phyloP scores from a whole-genome alignment of 2,888 invertebrate genomes.

The Ichneumoninae sp. region DNA sequence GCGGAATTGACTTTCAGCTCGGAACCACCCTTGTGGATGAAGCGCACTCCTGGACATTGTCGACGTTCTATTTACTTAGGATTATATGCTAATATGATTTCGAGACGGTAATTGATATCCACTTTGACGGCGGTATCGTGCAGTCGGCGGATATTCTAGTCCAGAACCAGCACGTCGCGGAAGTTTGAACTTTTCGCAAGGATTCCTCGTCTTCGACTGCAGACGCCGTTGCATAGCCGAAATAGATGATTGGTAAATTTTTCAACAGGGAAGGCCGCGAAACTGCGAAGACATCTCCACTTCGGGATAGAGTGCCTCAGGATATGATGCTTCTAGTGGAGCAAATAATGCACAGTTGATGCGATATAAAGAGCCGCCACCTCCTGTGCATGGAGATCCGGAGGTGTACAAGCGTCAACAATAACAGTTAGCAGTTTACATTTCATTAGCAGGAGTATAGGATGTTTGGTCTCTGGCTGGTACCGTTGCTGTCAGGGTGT shows the following conservation, averaged over 20 bases:
- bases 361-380: slow-evolving; percentile 4
- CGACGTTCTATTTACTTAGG: slow-evolving; percentile 66
- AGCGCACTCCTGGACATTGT: slow-evolving; percentile 17
- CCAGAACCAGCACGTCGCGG: not conserved
- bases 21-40: slow-evolving; percentile 21
- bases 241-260: slow-evolving; percentile 14
- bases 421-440: slow-evolving; percentile 76
- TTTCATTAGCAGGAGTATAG: slow-evolving; percentile 74
- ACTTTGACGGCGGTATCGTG: slow-evolving; percentile 58
- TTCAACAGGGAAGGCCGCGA: slow-evolving; percentile 22
- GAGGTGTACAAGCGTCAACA: slow-evolving; percentile 73
- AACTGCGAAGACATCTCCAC: slow-evolving; percentile 23
- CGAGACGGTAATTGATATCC: slow-evolving; percentile 61
- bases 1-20: slow-evolving; percentile 6
- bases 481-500: slow-evolving; percentile 52
- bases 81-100: slow-evolving; percentile 66
- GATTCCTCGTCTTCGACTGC: not conserved
- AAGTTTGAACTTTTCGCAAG: not conserved
- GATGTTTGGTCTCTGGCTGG: slow-evolving; percentile 49
- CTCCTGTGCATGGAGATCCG: slow-evolving; percentile 33
- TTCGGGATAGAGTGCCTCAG: slow-evolving; percentile 41
- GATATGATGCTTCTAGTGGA: slow-evolving; percentile 37
- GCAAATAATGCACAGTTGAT: slow-evolving; percentile 39
- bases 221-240: not conserved
- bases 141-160: not conserved